These are phyloP conservation scores for Drosophila kikkawai DNA, from an alignment of 1,140 invertebrate species.

Conservation along the genomic window DNA sequence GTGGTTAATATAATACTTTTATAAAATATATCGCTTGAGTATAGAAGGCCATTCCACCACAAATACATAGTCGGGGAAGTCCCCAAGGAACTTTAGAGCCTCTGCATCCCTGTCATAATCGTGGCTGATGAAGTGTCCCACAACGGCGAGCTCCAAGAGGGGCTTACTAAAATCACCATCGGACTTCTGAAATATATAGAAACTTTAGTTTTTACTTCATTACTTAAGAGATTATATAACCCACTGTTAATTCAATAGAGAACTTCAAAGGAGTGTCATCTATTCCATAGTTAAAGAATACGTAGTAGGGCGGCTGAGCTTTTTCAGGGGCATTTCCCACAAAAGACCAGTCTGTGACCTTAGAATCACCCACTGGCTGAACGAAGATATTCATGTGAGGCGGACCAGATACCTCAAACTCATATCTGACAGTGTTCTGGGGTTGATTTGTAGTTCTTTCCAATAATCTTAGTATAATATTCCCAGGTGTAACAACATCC, in stretches of 20 bases:
- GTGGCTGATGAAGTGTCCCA: slow-evolving; percentile 42
- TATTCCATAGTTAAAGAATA: slow-evolving; percentile 88
- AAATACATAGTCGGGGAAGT: slow-evolving; percentile 30
- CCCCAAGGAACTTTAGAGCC: slow-evolving; percentile 10
- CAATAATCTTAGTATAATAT: slow-evolving; percentile 31
- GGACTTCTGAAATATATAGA: slow-evolving; percentile 84
- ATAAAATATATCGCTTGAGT: slow-evolving; percentile 38
- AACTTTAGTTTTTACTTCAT: neutral
- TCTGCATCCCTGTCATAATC: slow-evolving; percentile 34
- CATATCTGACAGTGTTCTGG: slow-evolving; percentile 30
- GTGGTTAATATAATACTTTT: neutral
- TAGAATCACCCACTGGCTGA: slow-evolving; percentile 87
- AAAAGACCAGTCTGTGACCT: slow-evolving; percentile 88
- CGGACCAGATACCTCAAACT: slow-evolving; percentile 87
- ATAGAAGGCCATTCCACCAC: slow-evolving; percentile 46
- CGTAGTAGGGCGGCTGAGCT: slow-evolving; percentile 87
- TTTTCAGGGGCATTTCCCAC: slow-evolving; percentile 86
- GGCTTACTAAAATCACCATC: slow-evolving; percentile 52
- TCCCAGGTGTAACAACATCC: slow-evolving; percentile 28
- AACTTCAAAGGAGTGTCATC: slow-evolving; percentile 87
- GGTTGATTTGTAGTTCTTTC: slow-evolving; percentile 28
- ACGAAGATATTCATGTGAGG: slow-evolving; percentile 90
- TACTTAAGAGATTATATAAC: neutral
- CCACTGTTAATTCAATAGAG: slow-evolving; percentile 87
- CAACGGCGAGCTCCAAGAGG: slow-evolving; percentile 45